Conservation (phyloP, 2,888 invertebrate species). For the Celastrina argiolus region DNA sequence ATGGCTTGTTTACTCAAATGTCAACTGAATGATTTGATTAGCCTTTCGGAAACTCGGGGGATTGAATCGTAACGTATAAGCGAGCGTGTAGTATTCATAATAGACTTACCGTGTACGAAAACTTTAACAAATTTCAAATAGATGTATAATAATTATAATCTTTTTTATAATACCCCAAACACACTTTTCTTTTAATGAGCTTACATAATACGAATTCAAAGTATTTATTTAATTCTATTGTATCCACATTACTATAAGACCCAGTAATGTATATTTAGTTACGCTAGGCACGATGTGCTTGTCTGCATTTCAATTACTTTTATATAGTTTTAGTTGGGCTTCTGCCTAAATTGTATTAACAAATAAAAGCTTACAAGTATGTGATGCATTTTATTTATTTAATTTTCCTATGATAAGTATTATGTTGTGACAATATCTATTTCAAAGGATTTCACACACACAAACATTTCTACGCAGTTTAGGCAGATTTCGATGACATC, state of each 20-base stretch:
- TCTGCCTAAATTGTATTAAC: constrained; percentile 64
- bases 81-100: not conserved
- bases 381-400: constrained; percentile 29
- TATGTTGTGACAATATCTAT: too few relatives aligned
- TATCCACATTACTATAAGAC: not conserved
- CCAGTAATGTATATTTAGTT: constrained; percentile 37
- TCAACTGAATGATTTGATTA: too few relatives aligned
- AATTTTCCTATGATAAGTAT: not conserved
- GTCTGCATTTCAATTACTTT: constrained; percentile 36
- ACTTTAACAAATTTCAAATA: not conserved
- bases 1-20: too few relatives aligned
- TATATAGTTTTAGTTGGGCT: constrained; percentile 55
- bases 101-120: not conserved
- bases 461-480: too few relatives aligned
- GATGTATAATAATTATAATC: not conserved
- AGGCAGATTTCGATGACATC: too few relatives aligned
- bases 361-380: constrained; percentile 46
- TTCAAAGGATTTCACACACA: too few relatives aligned
- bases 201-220: constrained; percentile 1
- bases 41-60: too few relatives aligned
- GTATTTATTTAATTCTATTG: constrained; percentile 5
- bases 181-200: constrained; percentile 1
- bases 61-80: not conserved
- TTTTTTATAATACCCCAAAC: not conserved
- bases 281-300: constrained; percentile 46